phyloP scores from a whole-genome alignment of 1,140 invertebrate genomes.

The Drosophila insularis region DNA sequence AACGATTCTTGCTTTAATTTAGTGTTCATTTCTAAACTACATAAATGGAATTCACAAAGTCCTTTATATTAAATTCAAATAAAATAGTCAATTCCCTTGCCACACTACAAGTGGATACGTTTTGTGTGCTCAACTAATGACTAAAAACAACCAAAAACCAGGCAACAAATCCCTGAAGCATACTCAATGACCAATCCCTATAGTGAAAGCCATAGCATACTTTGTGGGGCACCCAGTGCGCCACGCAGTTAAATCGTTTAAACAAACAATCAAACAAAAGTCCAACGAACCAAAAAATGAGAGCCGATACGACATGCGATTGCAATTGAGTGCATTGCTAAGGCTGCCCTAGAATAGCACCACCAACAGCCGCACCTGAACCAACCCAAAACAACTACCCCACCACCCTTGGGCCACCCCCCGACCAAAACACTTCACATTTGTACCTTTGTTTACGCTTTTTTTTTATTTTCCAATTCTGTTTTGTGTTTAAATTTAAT shows the following conservation, averaged over 20 bases:
- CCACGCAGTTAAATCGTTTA: constrained; percentile 6
- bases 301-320: constrained; percentile 13
- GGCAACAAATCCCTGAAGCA: constrained; percentile 7
- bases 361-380: background rate
- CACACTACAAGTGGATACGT: background rate
- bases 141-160: constrained; percentile 9
- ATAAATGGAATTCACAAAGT: background rate
- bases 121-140: constrained; percentile 5
- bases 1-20: background rate
- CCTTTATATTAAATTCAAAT: background rate
- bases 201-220: constrained; percentile 6
- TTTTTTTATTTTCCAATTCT: constrained; percentile 6
- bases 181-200: constrained; percentile 15
- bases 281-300: constrained; percentile 12
- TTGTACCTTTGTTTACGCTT: constrained; percentile 2
- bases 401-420: background rate
- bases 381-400: background rate
- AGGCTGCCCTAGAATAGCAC: constrained; percentile 2
- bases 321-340: constrained; percentile 23
- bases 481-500: constrained; percentile 24
- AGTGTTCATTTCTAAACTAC: background rate
- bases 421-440: background rate
- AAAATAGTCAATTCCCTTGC: background rate
- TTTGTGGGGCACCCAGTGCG: background rate
- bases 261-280: constrained; percentile 25